Base-by-base conservation (phyloP, 2,113 vertebrate genomes). In the Cottus gobio region DNA sequence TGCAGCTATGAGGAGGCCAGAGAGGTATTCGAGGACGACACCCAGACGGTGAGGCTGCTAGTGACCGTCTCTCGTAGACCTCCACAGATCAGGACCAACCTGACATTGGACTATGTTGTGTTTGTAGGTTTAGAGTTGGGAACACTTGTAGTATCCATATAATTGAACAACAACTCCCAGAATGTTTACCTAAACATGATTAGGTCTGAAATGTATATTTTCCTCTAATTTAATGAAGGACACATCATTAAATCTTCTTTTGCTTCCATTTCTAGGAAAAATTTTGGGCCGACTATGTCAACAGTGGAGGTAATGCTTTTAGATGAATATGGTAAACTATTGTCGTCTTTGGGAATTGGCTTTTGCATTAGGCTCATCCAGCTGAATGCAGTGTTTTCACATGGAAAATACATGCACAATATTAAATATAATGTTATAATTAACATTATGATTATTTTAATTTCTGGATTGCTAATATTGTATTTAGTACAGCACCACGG, bases 1-100 rank as follows among this genome's bases (percentile, higher is more conserved):
- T 99, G 98, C 88, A 96, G 72, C 81, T 97, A 96, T 13, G 98
- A 99, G 87, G 98, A 99, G 93, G 97, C 96, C 16, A 95, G 96
- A 85, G 98, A 99, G 87, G 16, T 96, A 79, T 97, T 96, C 77
- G 94, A 96, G 91, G 96, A 99, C 67, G 66, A 95, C 15, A 1
- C 42, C 7, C 18, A 93, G 85, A 96, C 95, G 94, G 34, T 34
- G 34, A 34, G 34, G 34, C 34, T 34, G 34, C 34, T 34, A 4
- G 30, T 2, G 30, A 3, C 30, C 30, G 30, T 31, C 30, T 31
- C 30, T 34, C 34, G 34, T 34, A 34, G 34, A 34, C 7, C 20
- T 24, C 24, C 18, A 26, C 9, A 39, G 15, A 56, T 22, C 24
- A 24, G n/a, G 12, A 39, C 34, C 12, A 12, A 20, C 16, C 16